Conservation (phyloP, 64 coral and sea anemone species). For the Pocillopora verrucosa region DNA sequence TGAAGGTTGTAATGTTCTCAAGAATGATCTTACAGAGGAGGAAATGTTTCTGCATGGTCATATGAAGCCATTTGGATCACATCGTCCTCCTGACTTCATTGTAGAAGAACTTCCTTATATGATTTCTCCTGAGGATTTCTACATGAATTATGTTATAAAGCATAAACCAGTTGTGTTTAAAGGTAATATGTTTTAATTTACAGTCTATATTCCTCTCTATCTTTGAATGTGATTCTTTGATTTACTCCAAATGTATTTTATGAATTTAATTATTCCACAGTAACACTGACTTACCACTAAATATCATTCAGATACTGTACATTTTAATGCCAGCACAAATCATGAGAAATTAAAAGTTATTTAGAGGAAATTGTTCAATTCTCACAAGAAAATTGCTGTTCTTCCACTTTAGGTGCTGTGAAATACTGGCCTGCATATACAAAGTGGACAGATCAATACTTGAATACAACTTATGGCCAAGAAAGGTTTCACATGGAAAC, state of each 20-base stretch:
- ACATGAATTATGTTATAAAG: slow-evolving; percentile 97
- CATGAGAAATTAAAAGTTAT: no score
- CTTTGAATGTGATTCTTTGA: neutral
- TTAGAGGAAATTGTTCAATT: neutral
- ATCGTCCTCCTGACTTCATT: slow-evolving; percentile 85
- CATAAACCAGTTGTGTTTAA: slow-evolving; percentile 98
- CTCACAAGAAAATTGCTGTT: neutral
- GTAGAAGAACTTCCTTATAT: slow-evolving; percentile 88
- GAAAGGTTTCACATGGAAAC: slow-evolving; percentile 85
- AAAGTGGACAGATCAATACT: slow-evolving; percentile 94
- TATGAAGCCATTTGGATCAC: slow-evolving; percentile 97
- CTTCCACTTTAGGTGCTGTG: slow-evolving; percentile 63
- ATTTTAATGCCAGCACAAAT: no score
- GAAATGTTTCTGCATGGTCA: slow-evolving; percentile 90
- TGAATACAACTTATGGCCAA: slow-evolving; percentile 75
- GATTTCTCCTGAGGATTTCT: slow-evolving; percentile 97
- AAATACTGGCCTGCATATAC: slow-evolving; percentile 91
- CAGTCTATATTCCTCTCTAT: neutral
- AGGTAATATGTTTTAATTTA: slow-evolving; percentile 29
- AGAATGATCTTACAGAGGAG: slow-evolving; percentile 51
- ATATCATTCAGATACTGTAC: no score
- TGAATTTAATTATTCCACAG: no score
- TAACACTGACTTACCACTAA: no score
- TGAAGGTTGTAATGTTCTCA: slow-evolving; percentile 32
- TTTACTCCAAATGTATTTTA: no score